These are phyloP conservation scores for Heliconius congener DNA, from an alignment of 1,140 invertebrate genomes.

Conservation along the genomic window DNA sequence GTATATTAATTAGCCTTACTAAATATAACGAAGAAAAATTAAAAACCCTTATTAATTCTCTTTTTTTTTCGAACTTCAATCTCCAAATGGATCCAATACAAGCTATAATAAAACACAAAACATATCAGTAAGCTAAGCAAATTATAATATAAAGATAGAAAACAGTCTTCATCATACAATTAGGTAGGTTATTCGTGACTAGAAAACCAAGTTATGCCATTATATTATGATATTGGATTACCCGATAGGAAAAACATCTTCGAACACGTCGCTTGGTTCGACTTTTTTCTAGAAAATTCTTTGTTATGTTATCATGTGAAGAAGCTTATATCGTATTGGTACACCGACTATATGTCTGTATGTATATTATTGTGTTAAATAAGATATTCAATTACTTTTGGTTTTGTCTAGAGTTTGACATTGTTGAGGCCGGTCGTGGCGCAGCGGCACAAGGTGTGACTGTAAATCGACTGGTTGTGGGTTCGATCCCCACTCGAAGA, in stretches of 20 bases:
- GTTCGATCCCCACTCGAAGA: too few species aligned
- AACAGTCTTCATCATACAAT: neutral
- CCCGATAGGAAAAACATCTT: slow-evolving; percentile 55
- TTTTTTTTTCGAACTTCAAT: too few species aligned
- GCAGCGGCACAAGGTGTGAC: too few species aligned
- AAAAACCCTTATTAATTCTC: too few species aligned
- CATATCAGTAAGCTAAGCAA: neutral
- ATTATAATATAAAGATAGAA: neutral
- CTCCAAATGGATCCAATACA: neutral
- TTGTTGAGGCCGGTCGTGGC: too few species aligned
- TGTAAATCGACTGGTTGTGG: too few species aligned
- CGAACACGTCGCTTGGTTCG: slow-evolving; percentile 50
- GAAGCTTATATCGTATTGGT: neutral
- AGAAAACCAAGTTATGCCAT: slow-evolving; percentile 22
- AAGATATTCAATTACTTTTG: too few species aligned
- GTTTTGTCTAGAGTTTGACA: too few species aligned
- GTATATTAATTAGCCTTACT: too few species aligned
- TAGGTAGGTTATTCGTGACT: slow-evolving; percentile 5
- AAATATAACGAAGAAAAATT: too few species aligned
- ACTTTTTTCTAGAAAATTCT: slow-evolving; percentile 57
- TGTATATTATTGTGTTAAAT: too few species aligned
- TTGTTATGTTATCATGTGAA: slow-evolving; percentile 60
- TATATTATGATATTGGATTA: slow-evolving; percentile 59
- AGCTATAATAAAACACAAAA: neutral
- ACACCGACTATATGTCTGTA: neutral